These are phyloP conservation scores for Phasianus colchicus DNA, from an alignment of 2,113 vertebrate genomes.

Conservation along the genomic window DNA sequence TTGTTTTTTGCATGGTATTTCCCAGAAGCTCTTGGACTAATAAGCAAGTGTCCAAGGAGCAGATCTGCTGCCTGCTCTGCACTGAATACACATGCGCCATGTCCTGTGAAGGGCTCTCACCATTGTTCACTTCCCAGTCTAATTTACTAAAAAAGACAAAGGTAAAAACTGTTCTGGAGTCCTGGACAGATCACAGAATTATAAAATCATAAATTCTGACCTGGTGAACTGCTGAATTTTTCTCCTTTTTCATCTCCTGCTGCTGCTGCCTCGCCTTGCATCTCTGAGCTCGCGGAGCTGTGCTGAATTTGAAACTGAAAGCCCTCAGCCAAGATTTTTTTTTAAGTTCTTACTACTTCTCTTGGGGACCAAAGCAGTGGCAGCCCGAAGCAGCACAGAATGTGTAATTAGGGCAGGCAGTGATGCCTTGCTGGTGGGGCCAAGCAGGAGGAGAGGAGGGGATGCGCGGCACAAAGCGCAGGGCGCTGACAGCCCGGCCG, in stretches of 20 bases:
- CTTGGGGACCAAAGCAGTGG: constrained; percentile 79
- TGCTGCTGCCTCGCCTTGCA: neutral
- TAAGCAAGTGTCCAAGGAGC: neutral
- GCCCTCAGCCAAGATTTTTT: constrained; percentile 77
- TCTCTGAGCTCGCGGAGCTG: constrained; percentile 57
- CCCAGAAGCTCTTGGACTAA: constrained; percentile 58
- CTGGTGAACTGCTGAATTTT: neutral
- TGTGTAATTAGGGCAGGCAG: constrained; percentile 82
- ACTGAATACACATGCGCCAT: neutral
- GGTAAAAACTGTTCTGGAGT: neutral
- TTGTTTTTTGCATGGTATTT: neutral
- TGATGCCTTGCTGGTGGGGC: constrained; percentile 72
- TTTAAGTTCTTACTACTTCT: constrained; percentile 73
- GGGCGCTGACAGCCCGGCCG: constrained; percentile 93
- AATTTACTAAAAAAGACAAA: neutral
- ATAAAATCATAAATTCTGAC: neutral
- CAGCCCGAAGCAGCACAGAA: constrained; percentile 78
- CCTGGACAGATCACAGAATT: neutral
- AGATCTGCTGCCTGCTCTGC: neutral
- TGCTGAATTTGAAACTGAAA: constrained; percentile 78
- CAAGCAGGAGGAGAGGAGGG: constrained; percentile 71
- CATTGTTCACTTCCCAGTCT: neutral
- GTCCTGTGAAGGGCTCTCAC: neutral
- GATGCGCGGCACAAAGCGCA: constrained; percentile 67
- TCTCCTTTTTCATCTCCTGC: constrained; percentile 4